Conservation (phyloP, 2,113 vertebrate genomes). For the Baryphthengus martii region DNA sequence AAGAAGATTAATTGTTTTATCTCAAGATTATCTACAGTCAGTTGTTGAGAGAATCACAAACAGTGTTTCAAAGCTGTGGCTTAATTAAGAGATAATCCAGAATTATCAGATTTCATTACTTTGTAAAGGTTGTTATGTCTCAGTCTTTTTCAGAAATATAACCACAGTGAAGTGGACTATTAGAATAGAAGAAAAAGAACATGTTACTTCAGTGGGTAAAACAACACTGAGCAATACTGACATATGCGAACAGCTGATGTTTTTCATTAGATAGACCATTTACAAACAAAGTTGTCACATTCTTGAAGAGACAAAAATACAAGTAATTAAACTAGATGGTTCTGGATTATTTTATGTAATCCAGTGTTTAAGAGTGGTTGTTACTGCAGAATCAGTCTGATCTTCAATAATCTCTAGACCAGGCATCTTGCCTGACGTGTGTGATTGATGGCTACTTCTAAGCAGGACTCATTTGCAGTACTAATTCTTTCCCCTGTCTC, state of each 20-base stretch:
- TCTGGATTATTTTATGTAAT: constrained; percentile 25
- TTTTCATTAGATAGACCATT: background rate
- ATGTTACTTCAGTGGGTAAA: background rate
- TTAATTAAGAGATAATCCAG: constrained; percentile 60
- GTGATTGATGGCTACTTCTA: background rate
- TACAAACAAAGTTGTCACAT: background rate
- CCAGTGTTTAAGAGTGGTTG: background rate
- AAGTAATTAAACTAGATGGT: constrained; percentile 14
- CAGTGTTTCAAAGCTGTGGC: constrained; percentile 36
- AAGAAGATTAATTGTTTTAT: constrained; percentile 47
- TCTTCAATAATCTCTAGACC: constrained; percentile 9
- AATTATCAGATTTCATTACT: constrained; percentile 50
- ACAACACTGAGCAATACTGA: background rate
- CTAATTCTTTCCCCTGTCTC: background rate
- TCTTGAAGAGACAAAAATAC: background rate
- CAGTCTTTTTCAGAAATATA: background rate
- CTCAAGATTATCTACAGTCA: constrained; percentile 45
- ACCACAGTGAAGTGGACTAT: background rate
- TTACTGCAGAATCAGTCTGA: constrained; percentile 15
- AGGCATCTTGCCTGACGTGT: background rate
- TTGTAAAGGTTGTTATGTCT: background rate
- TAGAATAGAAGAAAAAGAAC: background rate
- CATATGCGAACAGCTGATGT: background rate
- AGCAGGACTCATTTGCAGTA: background rate
- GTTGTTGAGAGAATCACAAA: constrained; percentile 35